Evolutionary conservation across 2,113 vertebrate species (phyloP).

Genomic region (Otocyon megalotis): DNA sequence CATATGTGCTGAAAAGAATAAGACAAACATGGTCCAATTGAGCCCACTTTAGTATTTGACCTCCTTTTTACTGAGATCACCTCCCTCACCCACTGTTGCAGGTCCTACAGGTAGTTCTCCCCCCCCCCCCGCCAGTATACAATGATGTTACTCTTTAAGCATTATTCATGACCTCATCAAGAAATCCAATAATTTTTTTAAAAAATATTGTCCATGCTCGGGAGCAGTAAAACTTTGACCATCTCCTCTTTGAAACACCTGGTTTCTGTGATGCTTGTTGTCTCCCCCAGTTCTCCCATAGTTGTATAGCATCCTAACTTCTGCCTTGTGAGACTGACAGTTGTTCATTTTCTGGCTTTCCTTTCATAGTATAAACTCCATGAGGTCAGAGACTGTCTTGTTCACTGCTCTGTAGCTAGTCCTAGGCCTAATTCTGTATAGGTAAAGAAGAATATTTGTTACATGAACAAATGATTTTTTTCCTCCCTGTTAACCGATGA

Average conservation of each 20-base stretch:
- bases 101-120: not conserved
- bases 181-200: not conserved
- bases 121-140: accelerated
- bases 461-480: not conserved
- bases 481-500: not conserved
- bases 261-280: constrained; percentile 9
- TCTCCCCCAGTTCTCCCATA: not conserved
- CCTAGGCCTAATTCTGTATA: not conserved
- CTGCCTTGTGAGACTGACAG: not conserved
- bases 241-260: not conserved
- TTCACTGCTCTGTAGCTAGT: not conserved
- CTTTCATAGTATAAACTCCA: not conserved
- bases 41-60: not conserved
- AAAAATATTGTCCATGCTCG: not conserved
- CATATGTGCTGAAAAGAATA: not conserved
- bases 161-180: not conserved
- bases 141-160: not conserved
- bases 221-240: not conserved
- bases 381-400: not conserved
- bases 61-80: not conserved
- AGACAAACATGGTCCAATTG: not conserved
- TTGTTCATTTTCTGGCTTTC: not conserved
- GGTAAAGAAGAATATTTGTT: not conserved
- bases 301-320: not conserved
- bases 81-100: not conserved